phyloP scores from a whole-genome alignment of 2,888 invertebrate species.

The Ennomos fuscantarius region DNA sequence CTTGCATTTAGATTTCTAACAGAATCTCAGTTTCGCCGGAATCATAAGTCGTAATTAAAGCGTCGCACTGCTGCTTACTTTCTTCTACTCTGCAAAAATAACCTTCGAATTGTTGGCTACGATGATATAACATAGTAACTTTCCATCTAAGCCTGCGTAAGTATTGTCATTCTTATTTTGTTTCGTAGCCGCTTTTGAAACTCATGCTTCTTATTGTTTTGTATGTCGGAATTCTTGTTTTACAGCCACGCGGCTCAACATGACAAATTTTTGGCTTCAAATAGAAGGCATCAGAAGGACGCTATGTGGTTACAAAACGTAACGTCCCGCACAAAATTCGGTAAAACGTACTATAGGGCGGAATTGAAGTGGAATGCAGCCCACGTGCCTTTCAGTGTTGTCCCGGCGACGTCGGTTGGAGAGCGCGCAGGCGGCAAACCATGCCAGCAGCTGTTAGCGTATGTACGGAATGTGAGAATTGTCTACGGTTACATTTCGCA shows the following conservation, averaged over 20 bases:
- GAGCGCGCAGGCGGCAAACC: conserved; percentile 67
- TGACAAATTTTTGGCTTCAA: conserved; percentile 37
- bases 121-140: conserved; percentile 53
- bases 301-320: conserved; percentile 46
- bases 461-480: conserved; percentile 69
- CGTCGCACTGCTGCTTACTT: conserved; percentile 71
- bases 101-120: conserved; percentile 57
- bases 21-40: conserved; percentile 67
- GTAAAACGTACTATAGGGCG: conserved; percentile 61
- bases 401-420: conserved; percentile 62
- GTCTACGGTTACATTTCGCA: conserved; percentile 63
- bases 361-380: conserved; percentile 70
- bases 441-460: conserved; percentile 62
- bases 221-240: conserved; percentile 39
- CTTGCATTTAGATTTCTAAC: conserved; percentile 68
- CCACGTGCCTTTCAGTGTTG: conserved; percentile 58
- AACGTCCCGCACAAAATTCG: conserved; percentile 50
- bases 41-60: conserved; percentile 78
- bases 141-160: conserved; percentile 35
- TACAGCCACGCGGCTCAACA: conserved; percentile 36
- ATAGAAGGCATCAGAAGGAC: conserved; percentile 22
- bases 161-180: conserved; percentile 32
- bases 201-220: conserved; percentile 41
- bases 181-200: conserved; percentile 35
- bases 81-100: conserved; percentile 61